Evolutionary conservation across 2,113 vertebrate species (phyloP), one percentile per base, ranked within the genome.

Genomic region (Gallinago paraguaiae): DNA sequence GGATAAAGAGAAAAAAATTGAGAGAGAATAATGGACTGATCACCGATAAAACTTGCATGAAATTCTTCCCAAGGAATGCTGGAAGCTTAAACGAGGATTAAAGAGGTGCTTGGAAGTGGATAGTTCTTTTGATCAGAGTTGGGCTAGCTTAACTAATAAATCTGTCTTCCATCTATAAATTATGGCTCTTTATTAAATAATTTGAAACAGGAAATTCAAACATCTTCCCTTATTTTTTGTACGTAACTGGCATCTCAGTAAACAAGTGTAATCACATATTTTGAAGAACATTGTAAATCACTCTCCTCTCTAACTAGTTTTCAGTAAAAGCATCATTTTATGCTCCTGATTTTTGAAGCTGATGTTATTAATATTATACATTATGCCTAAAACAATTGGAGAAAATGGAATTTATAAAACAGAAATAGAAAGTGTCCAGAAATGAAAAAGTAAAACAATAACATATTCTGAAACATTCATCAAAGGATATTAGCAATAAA

Each of bases 401-500:
- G 77, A 84, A 94, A 95, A 95, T 23, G 63, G 53, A 86, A 92
- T 70, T 90, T 75, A 79, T 95, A 92, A 94, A 95, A 90, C 80
- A 83, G 71, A 94, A 97, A 96, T 85, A 94, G 75, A 95, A 96
- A 80, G 31, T 71, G 64, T 78, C 79, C 86, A 88, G 71, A 88
- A 94, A 82, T 92, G 64, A 88, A 85, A 90, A 91, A 94, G 41
- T 37, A 95, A 96, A 88, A 82, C 84, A 95, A 90, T 82, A 95
- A 78, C 69, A 92, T 27, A n/a, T 75, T 84, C 85, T 91, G 69
- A 96, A 97, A 72, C 82, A 94, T 92, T 96, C 74, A 88, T 97
- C 87, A 86, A 91, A 94, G 48, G 61, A 54, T 60, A 97, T 96
- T 86, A 95, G 82, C 90, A 93, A 96, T 95, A 95, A 82, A 96